A percentile compares a stretch with the other conserved stretches of the same genome.
Evolutionary conservation across 2,888 invertebrate species (phyloP).

Genomic region (Drosophila silvestris): DNA sequence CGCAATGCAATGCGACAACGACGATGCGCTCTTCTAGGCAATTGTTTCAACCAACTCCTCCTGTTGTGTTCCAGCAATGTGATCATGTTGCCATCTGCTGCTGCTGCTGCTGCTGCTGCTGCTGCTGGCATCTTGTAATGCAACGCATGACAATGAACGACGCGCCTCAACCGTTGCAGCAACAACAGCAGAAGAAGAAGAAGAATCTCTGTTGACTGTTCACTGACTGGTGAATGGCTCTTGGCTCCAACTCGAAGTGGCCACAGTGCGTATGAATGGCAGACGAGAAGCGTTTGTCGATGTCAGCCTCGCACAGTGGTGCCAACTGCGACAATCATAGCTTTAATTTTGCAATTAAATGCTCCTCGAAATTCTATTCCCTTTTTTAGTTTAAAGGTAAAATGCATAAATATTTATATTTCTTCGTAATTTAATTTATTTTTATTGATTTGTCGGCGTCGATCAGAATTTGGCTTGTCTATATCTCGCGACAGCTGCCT

Average conservation of each 20-base stretch:
- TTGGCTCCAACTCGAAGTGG: slow-evolving; percentile 26
- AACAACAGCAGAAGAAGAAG: not conserved
- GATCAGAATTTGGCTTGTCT: no score
- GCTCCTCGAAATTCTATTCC: not conserved
- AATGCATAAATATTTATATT: not conserved
- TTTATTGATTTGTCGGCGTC: not conserved
- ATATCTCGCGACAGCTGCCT: not conserved
- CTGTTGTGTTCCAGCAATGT: slow-evolving; percentile 15
- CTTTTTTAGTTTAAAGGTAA: not conserved
- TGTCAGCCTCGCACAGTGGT: slow-evolving; percentile 6
- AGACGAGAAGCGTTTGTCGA: slow-evolving; percentile 49
- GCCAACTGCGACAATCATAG: not conserved
- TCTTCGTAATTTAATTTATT: not conserved
- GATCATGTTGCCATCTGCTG: slow-evolving; percentile 30
- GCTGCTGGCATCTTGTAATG: slow-evolving; percentile 82
- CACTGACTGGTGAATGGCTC: slow-evolving; percentile 49
- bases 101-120: slow-evolving; percentile 29
- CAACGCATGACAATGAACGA: slow-evolving; percentile 83
- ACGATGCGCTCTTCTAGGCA: slow-evolving; percentile 54
- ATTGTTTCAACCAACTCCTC: slow-evolving; percentile 62
- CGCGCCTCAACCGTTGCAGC: slow-evolving; percentile 46
- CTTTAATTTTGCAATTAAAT: not conserved
- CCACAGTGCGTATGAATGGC: slow-evolving; percentile 77
- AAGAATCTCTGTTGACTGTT: not conserved
- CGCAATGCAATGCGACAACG: slow-evolving; percentile 60